These are phyloP conservation scores for Mus caroli DNA, from an alignment of 2,797 vertebrate species.

Conservation along the genomic window DNA sequence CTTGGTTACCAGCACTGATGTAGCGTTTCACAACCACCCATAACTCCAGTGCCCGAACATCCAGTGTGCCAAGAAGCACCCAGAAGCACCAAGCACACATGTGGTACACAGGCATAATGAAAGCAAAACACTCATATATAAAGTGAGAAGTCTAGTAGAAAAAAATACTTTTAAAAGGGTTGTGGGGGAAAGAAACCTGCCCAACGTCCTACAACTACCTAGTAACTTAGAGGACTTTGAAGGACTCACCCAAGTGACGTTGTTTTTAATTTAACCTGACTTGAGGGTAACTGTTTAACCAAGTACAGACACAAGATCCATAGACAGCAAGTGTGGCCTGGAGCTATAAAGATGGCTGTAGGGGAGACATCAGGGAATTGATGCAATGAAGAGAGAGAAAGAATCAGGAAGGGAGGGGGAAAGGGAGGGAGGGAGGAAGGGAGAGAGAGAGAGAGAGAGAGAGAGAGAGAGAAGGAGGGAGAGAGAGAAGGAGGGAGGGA, in stretches of 20 bases:
- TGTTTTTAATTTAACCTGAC: slow-evolving; percentile 16
- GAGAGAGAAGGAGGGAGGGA: too few species aligned
- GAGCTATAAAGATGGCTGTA: not conserved
- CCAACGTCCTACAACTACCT: not conserved
- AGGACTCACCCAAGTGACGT: not conserved
- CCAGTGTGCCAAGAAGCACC: not conserved
- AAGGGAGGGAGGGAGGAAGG: too few species aligned
- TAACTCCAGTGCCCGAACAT: too few species aligned
- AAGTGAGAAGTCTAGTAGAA: not conserved
- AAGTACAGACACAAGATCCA: not conserved
- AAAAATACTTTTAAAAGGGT: not conserved
- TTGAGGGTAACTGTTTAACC: not conserved
- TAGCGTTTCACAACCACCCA: not conserved
- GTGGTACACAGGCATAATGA: not conserved
- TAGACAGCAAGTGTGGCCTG: not conserved
- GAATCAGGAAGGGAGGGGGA: too few species aligned
- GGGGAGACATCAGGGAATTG: not conserved
- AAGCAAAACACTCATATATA: not conserved
- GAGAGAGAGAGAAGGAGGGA: too few species aligned
- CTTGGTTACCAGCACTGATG: not conserved
- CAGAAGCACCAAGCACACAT: not conserved
- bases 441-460: too few species aligned
- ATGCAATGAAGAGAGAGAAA: not conserved
- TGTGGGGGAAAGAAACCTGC: accelerated
- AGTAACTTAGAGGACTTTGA: not conserved